Percentiles rank a stretch among this genome's conserved stretches.
These are phyloP conservation scores for Heterocephalus glaber DNA, from an alignment of 2,113 vertebrate genomes.

Conservation along the genomic window DNA sequence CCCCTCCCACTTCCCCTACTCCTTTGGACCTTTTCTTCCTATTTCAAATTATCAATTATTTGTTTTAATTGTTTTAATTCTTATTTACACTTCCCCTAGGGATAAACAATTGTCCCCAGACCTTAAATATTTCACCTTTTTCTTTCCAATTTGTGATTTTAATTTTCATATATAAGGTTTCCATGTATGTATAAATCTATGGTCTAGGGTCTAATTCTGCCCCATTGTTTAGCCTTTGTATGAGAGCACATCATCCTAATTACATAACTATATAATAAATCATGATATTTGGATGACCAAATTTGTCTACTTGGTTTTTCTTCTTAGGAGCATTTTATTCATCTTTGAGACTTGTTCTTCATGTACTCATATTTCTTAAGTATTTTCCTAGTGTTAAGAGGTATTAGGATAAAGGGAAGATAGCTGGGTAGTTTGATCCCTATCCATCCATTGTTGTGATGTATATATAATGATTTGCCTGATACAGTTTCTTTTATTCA, in stretches of 20 bases:
- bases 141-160: constrained; percentile 17
- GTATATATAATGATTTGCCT: not conserved
- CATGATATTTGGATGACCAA: not conserved
- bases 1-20: no score
- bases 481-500: not conserved
- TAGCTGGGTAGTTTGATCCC: not conserved
- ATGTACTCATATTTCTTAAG: not conserved
- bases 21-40: no score
- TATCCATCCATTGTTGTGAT: not conserved
- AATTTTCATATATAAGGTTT: constrained; percentile 31
- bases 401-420: not conserved
- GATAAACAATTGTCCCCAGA: constrained; percentile 5
- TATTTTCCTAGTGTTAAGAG: not conserved
- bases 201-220: not conserved
- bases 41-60: no score
- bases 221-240: not conserved
- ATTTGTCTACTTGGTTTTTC: constrained; percentile 15
- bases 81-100: no score
- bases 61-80: no score
- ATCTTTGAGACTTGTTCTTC: not conserved
- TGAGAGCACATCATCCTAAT: not conserved
- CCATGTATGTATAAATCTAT: not conserved
- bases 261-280: not conserved
- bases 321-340: not conserved
- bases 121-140: not conserved